A percentile compares a stretch with the other conserved stretches of the same genome.
phyloP scores from a whole-genome alignment of 2,888 invertebrate genomes.

The Ceratothoa steindachneri region DNA sequence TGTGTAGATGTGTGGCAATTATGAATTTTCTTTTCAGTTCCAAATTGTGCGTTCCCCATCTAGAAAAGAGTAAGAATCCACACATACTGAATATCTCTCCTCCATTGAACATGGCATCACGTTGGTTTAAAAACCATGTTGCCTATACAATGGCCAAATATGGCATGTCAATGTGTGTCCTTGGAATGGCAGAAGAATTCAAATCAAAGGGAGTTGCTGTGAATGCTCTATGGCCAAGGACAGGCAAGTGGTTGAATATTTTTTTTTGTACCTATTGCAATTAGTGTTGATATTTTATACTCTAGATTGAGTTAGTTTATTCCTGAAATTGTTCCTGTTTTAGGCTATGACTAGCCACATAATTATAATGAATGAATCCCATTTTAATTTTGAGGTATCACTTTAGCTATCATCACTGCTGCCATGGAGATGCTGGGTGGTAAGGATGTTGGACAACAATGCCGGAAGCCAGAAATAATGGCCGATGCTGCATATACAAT shows the following conservation, averaged over 20 bases:
- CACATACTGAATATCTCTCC: slow-evolving; percentile 94
- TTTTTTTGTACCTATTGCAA: too few relatives aligned
- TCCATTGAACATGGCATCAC: slow-evolving; percentile 79
- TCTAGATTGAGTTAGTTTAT: too few relatives aligned
- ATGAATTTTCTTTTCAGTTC: too few relatives aligned
- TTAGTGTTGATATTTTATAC: too few relatives aligned
- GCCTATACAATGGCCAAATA: slow-evolving; percentile 99
- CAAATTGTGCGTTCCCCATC: slow-evolving; percentile 78
- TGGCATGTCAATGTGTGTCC: slow-evolving; percentile 96
- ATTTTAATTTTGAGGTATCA: too few relatives aligned
- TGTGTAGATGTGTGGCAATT: too few relatives aligned
- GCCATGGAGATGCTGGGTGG: slow-evolving; percentile 78
- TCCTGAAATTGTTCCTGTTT: too few relatives aligned
- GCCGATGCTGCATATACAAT: slow-evolving; percentile 85
- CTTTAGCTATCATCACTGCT: slow-evolving; percentile 87
- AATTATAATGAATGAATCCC: too few relatives aligned
- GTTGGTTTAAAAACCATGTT: slow-evolving; percentile 87
- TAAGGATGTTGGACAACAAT: slow-evolving; percentile 60
- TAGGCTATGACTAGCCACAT: too few relatives aligned
- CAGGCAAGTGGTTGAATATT: slow-evolving; percentile 64
- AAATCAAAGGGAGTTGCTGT: slow-evolving; percentile 76
- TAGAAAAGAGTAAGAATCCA: slow-evolving; percentile 80
- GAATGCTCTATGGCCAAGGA: slow-evolving; percentile 94
- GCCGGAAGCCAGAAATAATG: slow-evolving; percentile 78
- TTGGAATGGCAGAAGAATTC: slow-evolving; percentile 95